Percentiles rank a stretch among this genome's conserved stretches.
Evolutionary conservation across 1,140 invertebrate species (phyloP).

Genomic region (Zaprionus taronus): DNA sequence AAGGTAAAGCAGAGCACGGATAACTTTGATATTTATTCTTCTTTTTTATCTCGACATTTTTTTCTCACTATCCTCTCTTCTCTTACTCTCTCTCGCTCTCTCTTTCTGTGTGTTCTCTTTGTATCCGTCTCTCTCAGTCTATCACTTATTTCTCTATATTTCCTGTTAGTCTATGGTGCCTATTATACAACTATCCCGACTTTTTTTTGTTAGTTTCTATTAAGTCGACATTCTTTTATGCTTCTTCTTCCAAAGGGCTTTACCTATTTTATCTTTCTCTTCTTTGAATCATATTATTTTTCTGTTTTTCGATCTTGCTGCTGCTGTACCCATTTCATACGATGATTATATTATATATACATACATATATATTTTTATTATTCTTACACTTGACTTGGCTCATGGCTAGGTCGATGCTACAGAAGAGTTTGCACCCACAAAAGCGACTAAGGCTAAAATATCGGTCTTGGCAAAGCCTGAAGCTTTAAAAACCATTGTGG

Average conservation of each 20-base stretch:
- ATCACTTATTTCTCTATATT: background rate
- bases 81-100: slow-evolving; percentile 23
- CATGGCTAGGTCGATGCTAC: slow-evolving; percentile 58
- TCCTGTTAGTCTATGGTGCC: background rate
- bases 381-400: background rate
- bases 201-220: too few relatives aligned
- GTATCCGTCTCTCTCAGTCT: slow-evolving; percentile 7
- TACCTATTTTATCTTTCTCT: background rate
- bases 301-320: background rate
- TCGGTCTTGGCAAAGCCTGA: slow-evolving; percentile 70
- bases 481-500: slow-evolving; percentile 58
- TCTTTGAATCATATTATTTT: background rate
- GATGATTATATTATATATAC: background rate
- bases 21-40: background rate
- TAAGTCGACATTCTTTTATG: too few relatives aligned
- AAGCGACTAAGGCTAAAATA: slow-evolving; percentile 58
- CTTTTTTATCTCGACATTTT: background rate
- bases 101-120: slow-evolving; percentile 4
- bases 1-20: slow-evolving; percentile 66
- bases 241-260: too few relatives aligned
- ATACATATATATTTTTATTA: background rate
- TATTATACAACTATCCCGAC: too few relatives aligned
- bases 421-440: slow-evolving; percentile 56
- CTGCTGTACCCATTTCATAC: background rate
- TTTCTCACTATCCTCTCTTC: background rate